phyloP scores from a whole-genome alignment of 2,797 vertebrate species.

The Hafferia zeledoni region DNA sequence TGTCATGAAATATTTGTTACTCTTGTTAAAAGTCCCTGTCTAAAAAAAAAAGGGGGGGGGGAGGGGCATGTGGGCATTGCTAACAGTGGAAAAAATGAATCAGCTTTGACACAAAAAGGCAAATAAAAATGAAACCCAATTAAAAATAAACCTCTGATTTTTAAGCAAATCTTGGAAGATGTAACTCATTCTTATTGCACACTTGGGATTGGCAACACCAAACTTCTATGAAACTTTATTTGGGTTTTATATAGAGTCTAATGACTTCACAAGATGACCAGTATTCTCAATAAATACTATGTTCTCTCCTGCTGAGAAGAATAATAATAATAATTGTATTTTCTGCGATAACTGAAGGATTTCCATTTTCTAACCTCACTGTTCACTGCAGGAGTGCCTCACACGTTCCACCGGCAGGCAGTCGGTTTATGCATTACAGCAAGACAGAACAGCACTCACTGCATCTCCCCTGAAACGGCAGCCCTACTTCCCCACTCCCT shows the following conservation, averaged over 20 bases:
- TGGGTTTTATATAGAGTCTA: background rate
- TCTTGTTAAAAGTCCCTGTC: background rate
- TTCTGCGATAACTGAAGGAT: background rate
- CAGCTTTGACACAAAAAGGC: constrained; percentile 15
- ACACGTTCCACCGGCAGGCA: rapidly evolving
- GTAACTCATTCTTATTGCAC: constrained; percentile 3
- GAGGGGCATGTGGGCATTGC: rapidly evolving
- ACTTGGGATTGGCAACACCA: background rate
- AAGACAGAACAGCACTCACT: background rate
- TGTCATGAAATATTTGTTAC: background rate
- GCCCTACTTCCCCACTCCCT: background rate
- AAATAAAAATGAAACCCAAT: constrained; percentile 46
- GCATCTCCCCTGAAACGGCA: rapidly evolving
- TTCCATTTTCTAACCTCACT: background rate
- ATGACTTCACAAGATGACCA: constrained; percentile 24
- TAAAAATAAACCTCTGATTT: constrained; percentile 24
- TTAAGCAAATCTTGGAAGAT: constrained; percentile 33
- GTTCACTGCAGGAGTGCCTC: background rate
- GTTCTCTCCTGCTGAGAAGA: background rate
- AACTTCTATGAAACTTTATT: constrained; percentile 16
- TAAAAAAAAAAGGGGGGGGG: rapidly evolving
- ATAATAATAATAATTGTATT: background rate
- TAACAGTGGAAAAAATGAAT: constrained; percentile 1
- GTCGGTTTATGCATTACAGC: background rate
- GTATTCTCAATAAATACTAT: background rate